Base-by-base conservation (phyloP, 2,113 vertebrate genomes). In the Eidolon helvum region DNA sequence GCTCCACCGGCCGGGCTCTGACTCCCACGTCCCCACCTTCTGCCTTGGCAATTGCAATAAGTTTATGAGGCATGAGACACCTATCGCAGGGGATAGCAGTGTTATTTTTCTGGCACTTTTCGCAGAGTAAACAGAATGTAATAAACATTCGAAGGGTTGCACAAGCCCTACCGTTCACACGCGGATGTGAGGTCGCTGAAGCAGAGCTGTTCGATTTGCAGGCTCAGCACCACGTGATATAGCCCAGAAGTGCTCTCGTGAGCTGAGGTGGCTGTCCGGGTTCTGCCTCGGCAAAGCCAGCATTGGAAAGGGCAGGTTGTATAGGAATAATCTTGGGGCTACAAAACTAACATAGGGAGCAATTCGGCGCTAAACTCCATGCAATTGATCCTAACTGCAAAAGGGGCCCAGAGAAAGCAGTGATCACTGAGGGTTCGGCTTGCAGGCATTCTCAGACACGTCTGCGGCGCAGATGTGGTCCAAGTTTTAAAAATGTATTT, bases 1-100 rank as follows among this genome's bases (percentile, higher is more conserved):
- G 10, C 10, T 0, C 45, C 45, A 7, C 28, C 0, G 0, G 7
- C 50, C 48, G 4, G n/a, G 57, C 80, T 14, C 45, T 12, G 18
- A 14, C 48, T 50, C 5, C 53, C 4, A 33, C 91, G 0, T 24
- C 6, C 40, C 8, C 0, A 0, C 55, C 59, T 5, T 3, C 4
- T 8, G 68, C 14, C 26, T 75, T 77, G 33, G 69, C 40, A 12
- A 0, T 61, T 22, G 28, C 18, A 21, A 2, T 53, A 16, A 21
- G 16, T 89, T 45, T 22, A 24, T 50, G 77, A 72, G 28, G 9
- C 72, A 0, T 4, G 33, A 35, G n/a, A 75, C 83, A 91, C 77
- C 65, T 38, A 0, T 15, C 38, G 2, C 79, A 3, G 16, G 22
- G 30, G n/a, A 28, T 38, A 80, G 45, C 77, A 40, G 1, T 18